These are phyloP conservation scores for Gnatocerus cornutus DNA, from an alignment of 2,888 invertebrate species.

Conservation along the genomic window DNA sequence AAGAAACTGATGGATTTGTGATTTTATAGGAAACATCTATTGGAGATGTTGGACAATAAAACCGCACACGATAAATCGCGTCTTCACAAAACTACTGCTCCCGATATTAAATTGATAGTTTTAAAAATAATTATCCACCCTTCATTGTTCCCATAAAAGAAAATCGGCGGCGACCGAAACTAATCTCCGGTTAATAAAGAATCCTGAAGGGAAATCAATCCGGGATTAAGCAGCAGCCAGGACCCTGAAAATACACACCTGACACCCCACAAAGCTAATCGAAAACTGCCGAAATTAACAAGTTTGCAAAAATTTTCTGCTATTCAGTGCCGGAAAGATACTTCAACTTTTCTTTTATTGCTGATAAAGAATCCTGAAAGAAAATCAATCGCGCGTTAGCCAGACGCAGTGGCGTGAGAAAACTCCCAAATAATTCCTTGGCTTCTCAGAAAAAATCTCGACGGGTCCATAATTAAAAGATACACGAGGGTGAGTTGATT, in stretches of 20 bases:
- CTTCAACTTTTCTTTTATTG: conserved; percentile 38
- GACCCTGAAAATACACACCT: conserved; percentile 34
- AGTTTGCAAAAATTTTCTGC: conserved; percentile 29
- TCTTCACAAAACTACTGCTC: conserved; percentile 18
- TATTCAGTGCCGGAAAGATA: conserved; percentile 19
- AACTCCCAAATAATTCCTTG: conserved; percentile 34
- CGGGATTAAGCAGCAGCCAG: conserved; percentile 31
- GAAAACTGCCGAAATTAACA: conserved; percentile 28
- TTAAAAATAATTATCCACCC: conserved; percentile 34
- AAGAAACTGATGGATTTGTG: conserved; percentile 48
- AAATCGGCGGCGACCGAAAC: conserved; percentile 27
- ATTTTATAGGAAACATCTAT: conserved; percentile 48
- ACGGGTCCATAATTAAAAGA: conserved; percentile 34
- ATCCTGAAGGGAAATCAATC: conserved; percentile 50
- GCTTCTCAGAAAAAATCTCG: conserved; percentile 25
- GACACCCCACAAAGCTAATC: conserved; percentile 13
- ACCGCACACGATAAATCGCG: conserved; percentile 39
- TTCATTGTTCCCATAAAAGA: conserved; percentile 25
- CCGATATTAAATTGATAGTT: conserved; percentile 35
- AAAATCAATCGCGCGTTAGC: conserved; percentile 43
- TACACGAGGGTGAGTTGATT: conserved; percentile 25
- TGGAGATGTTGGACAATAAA: conserved; percentile 38
- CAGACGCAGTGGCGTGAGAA: conserved; percentile 27
- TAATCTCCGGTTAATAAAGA: conserved; percentile 51
- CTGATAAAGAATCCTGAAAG: conserved; percentile 39